Conservation (phyloP, 2,888 invertebrate species). For the Resseliella maxima region DNA sequence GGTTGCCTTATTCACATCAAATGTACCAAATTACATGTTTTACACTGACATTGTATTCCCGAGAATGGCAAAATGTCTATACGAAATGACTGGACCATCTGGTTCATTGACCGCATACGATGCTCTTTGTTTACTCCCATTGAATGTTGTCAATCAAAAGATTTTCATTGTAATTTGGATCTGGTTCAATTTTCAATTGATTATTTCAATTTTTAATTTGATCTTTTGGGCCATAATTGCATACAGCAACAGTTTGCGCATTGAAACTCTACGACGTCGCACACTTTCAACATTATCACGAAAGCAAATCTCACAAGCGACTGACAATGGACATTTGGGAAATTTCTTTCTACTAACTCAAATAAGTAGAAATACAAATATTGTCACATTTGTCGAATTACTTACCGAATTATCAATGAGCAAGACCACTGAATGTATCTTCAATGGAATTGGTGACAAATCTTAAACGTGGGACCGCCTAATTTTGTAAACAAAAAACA, state of each 20-base stretch:
- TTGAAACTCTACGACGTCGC: background rate
- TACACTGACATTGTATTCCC: constrained; percentile 30
- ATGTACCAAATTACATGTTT: background rate
- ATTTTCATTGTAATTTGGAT: constrained; percentile 55
- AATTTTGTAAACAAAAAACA: no score
- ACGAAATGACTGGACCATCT: constrained; percentile 43
- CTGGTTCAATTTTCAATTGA: background rate
- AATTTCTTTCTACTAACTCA: constrained; percentile 21
- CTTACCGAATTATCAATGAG: background rate
- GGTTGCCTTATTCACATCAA: background rate
- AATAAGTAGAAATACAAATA: background rate
- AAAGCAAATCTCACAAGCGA: background rate
- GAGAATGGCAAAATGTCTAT: constrained; percentile 47
- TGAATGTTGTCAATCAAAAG: constrained; percentile 56
- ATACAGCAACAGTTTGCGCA: background rate
- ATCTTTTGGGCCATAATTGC: background rate
- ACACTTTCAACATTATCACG: background rate
- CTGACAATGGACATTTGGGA: background rate
- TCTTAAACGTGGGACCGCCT: no score
- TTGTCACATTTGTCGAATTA: background rate
- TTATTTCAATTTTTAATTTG: background rate
- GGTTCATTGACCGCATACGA: constrained; percentile 24
- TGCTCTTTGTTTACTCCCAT: constrained; percentile 54
- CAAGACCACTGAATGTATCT: no score
- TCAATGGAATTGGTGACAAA: no score